Evolutionary conservation across 2,888 invertebrate species (phyloP).

Genomic region (Napeogenes sylphis): DNA sequence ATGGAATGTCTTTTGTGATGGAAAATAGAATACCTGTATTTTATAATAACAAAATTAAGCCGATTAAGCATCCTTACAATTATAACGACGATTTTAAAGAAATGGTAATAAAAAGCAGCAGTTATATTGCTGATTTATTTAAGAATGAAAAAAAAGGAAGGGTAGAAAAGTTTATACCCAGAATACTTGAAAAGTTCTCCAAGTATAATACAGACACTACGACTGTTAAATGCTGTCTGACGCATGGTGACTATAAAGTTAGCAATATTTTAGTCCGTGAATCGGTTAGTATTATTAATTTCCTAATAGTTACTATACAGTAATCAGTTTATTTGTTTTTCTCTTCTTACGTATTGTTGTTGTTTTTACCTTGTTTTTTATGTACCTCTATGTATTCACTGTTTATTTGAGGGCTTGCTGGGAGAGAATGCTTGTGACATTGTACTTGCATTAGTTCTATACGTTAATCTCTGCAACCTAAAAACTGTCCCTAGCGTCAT

Average conservation of each 20-base stretch:
- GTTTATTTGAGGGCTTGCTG: no score
- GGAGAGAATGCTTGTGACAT: no score
- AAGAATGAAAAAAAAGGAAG: conserved; percentile 34
- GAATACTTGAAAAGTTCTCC: conserved; percentile 22
- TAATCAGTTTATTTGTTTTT: no score
- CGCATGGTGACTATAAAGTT: conserved; percentile 31
- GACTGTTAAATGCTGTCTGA: conserved; percentile 19
- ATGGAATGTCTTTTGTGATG: conserved; percentile 40
- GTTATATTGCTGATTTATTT: conserved; percentile 34
- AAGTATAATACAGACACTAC: conserved; percentile 33
- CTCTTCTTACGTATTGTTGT: no score
- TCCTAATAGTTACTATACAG: not conserved
- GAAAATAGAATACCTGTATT: conserved; percentile 34
- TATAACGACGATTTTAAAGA: conserved; percentile 28
- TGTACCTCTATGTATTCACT: no score
- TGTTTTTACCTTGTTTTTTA: no score
- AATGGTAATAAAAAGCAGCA: conserved; percentile 25
- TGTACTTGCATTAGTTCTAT: no score
- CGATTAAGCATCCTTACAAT: conserved; percentile 8
- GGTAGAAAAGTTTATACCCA: conserved; percentile 32
- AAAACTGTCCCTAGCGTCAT: no score
- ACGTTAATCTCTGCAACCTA: no score
- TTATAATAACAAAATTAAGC: conserved; percentile 38
- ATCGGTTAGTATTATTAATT: conserved; percentile 23
- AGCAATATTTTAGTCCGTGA: conserved; percentile 33